These are phyloP conservation scores for Neodiprion virginianus DNA, from an alignment of 1,140 invertebrate genomes.

Conservation along the genomic window DNA sequence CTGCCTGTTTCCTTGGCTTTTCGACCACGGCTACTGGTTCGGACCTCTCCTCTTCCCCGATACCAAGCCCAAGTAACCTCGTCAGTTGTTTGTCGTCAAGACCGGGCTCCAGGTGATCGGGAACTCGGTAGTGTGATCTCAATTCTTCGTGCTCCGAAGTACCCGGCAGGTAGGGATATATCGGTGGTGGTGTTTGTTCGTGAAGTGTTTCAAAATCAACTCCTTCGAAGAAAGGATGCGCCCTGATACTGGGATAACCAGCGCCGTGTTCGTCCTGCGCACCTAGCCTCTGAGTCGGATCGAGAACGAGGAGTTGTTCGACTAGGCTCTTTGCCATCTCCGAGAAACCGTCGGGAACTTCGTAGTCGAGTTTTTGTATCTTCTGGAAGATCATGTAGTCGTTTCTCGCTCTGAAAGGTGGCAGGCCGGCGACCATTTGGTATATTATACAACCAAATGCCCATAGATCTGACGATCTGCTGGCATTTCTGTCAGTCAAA, in stretches of 20 bases:
- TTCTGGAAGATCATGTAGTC: slow-evolving; percentile 98
- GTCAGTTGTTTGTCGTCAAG: slow-evolving; percentile 82
- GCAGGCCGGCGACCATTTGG: slow-evolving; percentile 93
- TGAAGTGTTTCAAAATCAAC: slow-evolving; percentile 86
- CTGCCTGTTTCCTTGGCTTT: slow-evolving; percentile 46
- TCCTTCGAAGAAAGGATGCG: slow-evolving; percentile 85
- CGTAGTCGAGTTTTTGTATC: slow-evolving; percentile 90
- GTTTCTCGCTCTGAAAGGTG: slow-evolving; percentile 90
- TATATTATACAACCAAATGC: slow-evolving; percentile 97
- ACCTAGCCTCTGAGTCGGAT: slow-evolving; percentile 84
- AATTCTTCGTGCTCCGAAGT: slow-evolving; percentile 76
- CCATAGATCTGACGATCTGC: slow-evolving; percentile 93
- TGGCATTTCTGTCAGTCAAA: slow-evolving; percentile 80
- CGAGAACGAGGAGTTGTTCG: slow-evolving; percentile 82
- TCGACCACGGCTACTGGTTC: slow-evolving; percentile 25
- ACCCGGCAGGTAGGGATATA: slow-evolving; percentile 85
- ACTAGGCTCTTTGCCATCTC: slow-evolving; percentile 86
- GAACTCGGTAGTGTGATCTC: slow-evolving; percentile 68
- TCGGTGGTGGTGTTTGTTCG: slow-evolving; percentile 80
- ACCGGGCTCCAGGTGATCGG: slow-evolving; percentile 84
- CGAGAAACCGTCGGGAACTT: slow-evolving; percentile 91
- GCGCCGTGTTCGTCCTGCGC: slow-evolving; percentile 73
- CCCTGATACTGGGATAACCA: slow-evolving; percentile 82
- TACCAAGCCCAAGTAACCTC: slow-evolving; percentile 75
- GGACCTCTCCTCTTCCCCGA: slow-evolving; percentile 55